Percentiles rank a stretch among this genome's conserved stretches.
Conservation (phyloP, 2,888 invertebrate species). For the Dorcus hopei region DNA sequence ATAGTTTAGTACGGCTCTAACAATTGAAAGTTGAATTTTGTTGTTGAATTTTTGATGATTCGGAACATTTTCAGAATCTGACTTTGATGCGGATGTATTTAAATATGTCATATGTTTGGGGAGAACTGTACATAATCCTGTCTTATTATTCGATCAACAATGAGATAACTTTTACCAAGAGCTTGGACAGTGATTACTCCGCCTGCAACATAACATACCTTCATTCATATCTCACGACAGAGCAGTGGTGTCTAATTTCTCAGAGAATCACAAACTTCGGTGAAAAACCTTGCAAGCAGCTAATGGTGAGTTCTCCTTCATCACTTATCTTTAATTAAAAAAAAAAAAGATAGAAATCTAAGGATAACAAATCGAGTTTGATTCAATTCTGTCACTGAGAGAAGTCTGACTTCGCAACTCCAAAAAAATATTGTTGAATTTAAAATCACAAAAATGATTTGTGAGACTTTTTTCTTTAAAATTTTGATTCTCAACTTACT, state of each 20-base stretch:
- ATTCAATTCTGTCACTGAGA: too few species aligned
- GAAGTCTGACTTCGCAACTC: too few species aligned
- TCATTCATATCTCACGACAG: conserved; percentile 41
- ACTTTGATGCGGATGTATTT: conserved; percentile 42
- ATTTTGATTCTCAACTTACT: too few species aligned
- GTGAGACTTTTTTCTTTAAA: too few species aligned
- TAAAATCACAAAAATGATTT: too few species aligned
- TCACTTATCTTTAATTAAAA: too few species aligned
- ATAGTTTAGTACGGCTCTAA: too few species aligned
- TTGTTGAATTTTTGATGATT: too few species aligned
- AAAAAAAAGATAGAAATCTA: too few species aligned
- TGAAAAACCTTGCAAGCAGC: conserved; percentile 39
- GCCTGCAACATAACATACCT: conserved; percentile 41
- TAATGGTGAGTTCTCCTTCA: conserved; percentile 29
- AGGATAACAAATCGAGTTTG: too few species aligned
- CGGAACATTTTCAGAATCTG: conserved; percentile 38
- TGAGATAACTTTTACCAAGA: conserved; percentile 28
- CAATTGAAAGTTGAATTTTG: too few species aligned
- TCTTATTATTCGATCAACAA: conserved; percentile 36
- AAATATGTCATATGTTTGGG: conserved; percentile 43
- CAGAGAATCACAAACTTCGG: conserved; percentile 48
- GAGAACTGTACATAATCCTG: conserved; percentile 40
- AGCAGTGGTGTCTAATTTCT: conserved; percentile 45
- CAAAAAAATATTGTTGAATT: too few species aligned
- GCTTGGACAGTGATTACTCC: conserved; percentile 32